Evolutionary conservation across 2,888 invertebrate genomes (phyloP), one percentile per base, ranked within the genome.

Genomic region (Oscheius sp.): DNA sequence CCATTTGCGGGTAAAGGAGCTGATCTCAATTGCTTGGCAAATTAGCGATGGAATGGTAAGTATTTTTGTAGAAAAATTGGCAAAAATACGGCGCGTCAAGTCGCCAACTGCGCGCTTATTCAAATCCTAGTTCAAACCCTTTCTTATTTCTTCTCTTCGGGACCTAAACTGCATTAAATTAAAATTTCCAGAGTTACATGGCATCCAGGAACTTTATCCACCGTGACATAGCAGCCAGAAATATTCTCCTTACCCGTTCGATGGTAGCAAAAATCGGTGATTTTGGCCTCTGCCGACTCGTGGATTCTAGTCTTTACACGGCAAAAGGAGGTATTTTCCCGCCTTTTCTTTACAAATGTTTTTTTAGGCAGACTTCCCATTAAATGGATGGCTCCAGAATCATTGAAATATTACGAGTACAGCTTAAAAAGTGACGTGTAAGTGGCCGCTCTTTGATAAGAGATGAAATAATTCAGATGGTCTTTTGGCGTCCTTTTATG

Each of bases 1-100:
- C 16, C 45, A 21, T 12, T 9, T 82, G 2, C 76, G 76, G 29
- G 80, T 84, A 13, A 83, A 82, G 61, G 82, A 85, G 53, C 70
- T 85, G 12, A 75, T 85, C 0, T 84, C 84, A 1, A 81, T 84
- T 46, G 58, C 70, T n/a, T 70, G 70, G 70, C 70, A 70, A 46
- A 70, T 82, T 61, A 72, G 74, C 45, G 76, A 85, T 73, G 85
- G 83, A 66, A 80, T 85, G 81, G 79, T 79, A 12, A 43, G 43
- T 56, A 45, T 46, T 49, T 49, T n/a, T n/a, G n/a, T n/a, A 41
- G 27, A 9, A 13, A 6, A 3, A 43, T 12, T 1, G 29, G 29
- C n/a, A 23, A 21, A n/a, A n/a, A n/a, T n/a, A n/a, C n/a, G n/a
- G n/a, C n/a, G n/a, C n/a, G n/a, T n/a, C n/a, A n/a, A n/a, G n/a